A percentile compares a stretch with the other conserved stretches of the same genome.
phyloP scores from a whole-genome alignment of 2,113 vertebrate genomes.

The Petrocephalus microphthalmus region DNA sequence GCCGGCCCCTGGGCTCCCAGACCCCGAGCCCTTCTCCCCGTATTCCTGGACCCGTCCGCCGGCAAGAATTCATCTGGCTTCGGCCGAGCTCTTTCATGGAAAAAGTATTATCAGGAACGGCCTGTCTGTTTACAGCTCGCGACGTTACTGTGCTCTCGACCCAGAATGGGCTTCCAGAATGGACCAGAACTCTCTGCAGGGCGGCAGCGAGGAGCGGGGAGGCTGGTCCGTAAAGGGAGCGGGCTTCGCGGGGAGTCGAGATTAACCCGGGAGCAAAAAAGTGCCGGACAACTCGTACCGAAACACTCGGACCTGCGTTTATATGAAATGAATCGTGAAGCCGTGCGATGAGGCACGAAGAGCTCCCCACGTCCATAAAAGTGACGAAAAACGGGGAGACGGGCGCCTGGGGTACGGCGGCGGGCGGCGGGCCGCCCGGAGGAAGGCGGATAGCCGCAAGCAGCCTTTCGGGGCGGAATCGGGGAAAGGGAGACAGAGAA shows the following conservation, averaged over 20 bases:
- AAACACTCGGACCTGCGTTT: background rate
- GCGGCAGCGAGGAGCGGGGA: constrained; percentile 42
- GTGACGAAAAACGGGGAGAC: constrained; percentile 43
- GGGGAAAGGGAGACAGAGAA: constrained; percentile 45
- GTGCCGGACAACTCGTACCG: constrained; percentile 43
- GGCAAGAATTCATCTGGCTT: background rate
- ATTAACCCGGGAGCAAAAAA: constrained; percentile 36
- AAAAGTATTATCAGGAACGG: constrained; percentile 31
- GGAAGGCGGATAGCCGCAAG: constrained; percentile 33
- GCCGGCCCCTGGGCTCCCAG: background rate
- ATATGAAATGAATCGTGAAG: background rate
- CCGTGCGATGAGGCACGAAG: constrained; percentile 38
- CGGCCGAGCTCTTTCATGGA: constrained; percentile 24
- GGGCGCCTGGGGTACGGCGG: constrained; percentile 35
- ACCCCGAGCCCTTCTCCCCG: background rate
- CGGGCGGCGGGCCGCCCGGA: constrained; percentile 35
- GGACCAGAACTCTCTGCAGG: constrained; percentile 30
- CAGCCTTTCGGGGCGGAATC: constrained; percentile 42
- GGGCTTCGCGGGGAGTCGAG: constrained; percentile 25
- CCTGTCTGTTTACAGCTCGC: constrained; percentile 23
- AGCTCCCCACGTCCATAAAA: constrained; percentile 43
- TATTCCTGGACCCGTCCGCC: background rate
- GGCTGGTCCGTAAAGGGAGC: constrained; percentile 37
- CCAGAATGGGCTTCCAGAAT: background rate
- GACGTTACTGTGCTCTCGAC: background rate